Evolutionary conservation across 2,797 vertebrate genomes (phyloP).

Genomic region (Chaetophractus vellerosus): DNA sequence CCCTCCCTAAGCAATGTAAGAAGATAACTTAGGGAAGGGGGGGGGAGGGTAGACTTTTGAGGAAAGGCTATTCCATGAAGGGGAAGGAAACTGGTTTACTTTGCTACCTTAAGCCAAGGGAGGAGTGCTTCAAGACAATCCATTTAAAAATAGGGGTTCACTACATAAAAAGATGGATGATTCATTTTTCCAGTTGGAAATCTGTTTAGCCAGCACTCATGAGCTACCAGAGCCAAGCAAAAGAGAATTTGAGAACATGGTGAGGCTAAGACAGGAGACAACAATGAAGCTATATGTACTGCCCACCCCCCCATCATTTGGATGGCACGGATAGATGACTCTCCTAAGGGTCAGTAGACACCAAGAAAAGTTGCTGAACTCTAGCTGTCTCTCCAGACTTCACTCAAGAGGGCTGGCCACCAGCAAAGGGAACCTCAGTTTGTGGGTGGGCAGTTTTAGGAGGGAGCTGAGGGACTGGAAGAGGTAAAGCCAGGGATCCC

Average conservation of each 20-base stretch:
- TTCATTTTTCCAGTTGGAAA: constrained; percentile 3
- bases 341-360: background rate
- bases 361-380: background rate
- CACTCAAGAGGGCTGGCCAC: background rate
- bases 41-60: background rate
- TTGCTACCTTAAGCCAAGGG: background rate
- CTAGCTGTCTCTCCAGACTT: background rate
- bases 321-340: background rate
- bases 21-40: background rate
- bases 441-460: background rate
- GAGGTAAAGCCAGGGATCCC: background rate
- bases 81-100: background rate
- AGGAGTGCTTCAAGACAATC: background rate
- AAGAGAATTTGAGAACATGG: background rate
- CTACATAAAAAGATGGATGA: background rate
- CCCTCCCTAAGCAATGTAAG: background rate
- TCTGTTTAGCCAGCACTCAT: background rate
- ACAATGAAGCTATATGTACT: background rate
- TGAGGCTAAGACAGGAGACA: background rate
- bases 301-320: background rate
- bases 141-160: background rate
- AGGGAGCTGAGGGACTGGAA: background rate
- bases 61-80: background rate
- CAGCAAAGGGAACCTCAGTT: background rate
- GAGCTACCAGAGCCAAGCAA: background rate